Base-by-base conservation (phyloP, 2,113 vertebrate genomes). In the Paratilapia polleni region DNA sequence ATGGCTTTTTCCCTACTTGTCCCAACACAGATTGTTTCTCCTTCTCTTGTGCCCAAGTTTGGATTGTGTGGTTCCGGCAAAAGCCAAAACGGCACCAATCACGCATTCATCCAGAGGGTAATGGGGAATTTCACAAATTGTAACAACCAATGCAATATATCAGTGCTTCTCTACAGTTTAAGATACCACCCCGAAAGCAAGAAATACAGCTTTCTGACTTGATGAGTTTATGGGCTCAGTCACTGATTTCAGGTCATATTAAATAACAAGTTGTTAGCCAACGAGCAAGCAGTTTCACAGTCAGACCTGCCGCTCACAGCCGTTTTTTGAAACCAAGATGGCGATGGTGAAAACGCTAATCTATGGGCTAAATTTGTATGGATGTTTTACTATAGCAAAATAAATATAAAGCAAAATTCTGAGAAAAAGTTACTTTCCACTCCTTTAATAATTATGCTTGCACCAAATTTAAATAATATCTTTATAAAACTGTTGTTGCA, bases 281-380 rank as follows among this genome's bases (percentile, higher is more conserved):
- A 19, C 26, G 22, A 47, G 64, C 0, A 2, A 68, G 22, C 15
- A 68, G 64, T 47, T 68, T 70, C 47, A 52, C 24, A 6, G 43
- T 52, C 66, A 70, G 9, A 49, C 24, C 64, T 24, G 7, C 24
- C 6, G 0, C 22, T 49, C 41, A 0, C 28, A 0, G 14, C n/a
- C n/a, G n/a, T 47, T 28, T 68, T 68, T 64, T 36, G 0, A 64
- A 64, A 64, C 62, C 36, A 66, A 66, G 1, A 36, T 28, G 43
- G 10, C 24, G 28, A 19, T 1, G 19, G 6, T 15, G 19, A 70
- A 70, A 70, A 8, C 17, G 28, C 43, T 49, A 20, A 49, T 70
- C 64, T 38, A 19, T 70, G 24, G 47, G 15, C 28, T 47, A 24
- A 26, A 12, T 68, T 19, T 47, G 24, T 0, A 52, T 52, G 0